These are phyloP conservation scores for Pangasianodon gigas DNA, from an alignment of 2,113 vertebrate genomes.

Conservation along the genomic window DNA sequence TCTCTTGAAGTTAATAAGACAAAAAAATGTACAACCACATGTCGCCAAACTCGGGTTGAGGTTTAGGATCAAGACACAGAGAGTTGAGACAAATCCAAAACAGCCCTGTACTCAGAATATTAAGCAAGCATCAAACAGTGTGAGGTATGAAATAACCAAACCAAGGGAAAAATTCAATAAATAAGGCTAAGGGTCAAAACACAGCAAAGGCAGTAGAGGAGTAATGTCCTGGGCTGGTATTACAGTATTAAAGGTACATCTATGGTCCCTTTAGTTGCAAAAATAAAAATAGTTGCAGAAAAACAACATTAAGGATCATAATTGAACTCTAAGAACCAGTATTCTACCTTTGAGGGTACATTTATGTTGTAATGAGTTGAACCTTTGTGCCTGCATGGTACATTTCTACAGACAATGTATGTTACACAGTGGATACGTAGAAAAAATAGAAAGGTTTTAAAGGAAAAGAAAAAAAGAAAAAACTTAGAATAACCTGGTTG, in stretches of 20 bases:
- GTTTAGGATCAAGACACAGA: neutral
- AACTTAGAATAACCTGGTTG: neutral
- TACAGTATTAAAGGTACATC: neutral
- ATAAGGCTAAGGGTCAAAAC: neutral
- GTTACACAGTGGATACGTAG: neutral
- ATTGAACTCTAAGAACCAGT: neutral
- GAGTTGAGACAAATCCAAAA: neutral
- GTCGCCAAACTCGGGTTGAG: too few species aligned
- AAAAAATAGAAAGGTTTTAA: neutral
- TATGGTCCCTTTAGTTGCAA: too few species aligned
- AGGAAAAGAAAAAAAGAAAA: neutral
- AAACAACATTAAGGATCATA: neutral
- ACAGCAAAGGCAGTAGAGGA: neutral
- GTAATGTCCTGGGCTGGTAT: neutral
- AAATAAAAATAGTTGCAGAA: neutral
- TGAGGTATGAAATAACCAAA: neutral
- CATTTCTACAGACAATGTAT: neutral
- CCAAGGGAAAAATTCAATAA: too few species aligned
- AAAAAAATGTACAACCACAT: neutral
- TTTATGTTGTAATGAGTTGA: neutral
- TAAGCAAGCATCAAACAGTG: neutral
- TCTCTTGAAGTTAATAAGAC: neutral
- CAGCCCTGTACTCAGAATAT: neutral
- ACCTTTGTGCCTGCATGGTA: neutral
- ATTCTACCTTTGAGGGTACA: neutral